Base-by-base conservation (phyloP, 2,797 vertebrate species). In the Helostoma temminkii region DNA sequence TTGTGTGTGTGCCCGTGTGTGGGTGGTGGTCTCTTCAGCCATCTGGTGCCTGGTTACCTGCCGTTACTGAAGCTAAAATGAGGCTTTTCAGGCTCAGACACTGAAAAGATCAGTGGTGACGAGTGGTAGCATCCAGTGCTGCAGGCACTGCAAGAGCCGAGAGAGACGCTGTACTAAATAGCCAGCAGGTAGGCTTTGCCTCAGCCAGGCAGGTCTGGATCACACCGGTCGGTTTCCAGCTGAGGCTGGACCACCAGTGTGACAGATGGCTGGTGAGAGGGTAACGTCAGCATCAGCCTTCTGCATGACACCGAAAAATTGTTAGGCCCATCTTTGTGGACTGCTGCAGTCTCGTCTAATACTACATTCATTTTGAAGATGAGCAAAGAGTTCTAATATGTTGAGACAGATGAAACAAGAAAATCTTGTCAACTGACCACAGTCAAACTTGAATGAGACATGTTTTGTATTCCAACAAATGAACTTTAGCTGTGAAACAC, bases 21-120 rank as follows among this genome's bases (percentile, higher is more conserved):
- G 69, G 71, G 80, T 62, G 80, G 63, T 81, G 77, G 85, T 86
- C 78, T 83, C 74, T 42, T 71, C n/a, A 22, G 66, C 89, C 91
- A 92, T 92, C 91, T 92, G 90, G 37, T 69, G 70, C 70, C 56
- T 6, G 22, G 69, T 66, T 78, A 87, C 83, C 86, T 85, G 76
- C 80, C 21, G 52, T 26, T 15, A 46, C 69, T 53, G 63, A 60
- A 74, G 71, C 46, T 28, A 66, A 43, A 76, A 78, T 1, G 24
- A 63, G 65, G 52, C n/a, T n/a, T n/a, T n/a, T n/a, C n/a, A n/a
- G n/a, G n/a, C 73, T 68, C 34, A 2, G 70, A 69, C 81, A 64
- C 70, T 21, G 56, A 82, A 71, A 69, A 66, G 58, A 68, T 71
- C 60, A 62, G 72, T 9, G 22, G 60, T 41, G 63, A 19, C 16